A percentile compares a stretch with the other conserved stretches of the same genome.
Conservation (phyloP, 2,113 vertebrate genomes). For the Siniperca knerii region DNA sequence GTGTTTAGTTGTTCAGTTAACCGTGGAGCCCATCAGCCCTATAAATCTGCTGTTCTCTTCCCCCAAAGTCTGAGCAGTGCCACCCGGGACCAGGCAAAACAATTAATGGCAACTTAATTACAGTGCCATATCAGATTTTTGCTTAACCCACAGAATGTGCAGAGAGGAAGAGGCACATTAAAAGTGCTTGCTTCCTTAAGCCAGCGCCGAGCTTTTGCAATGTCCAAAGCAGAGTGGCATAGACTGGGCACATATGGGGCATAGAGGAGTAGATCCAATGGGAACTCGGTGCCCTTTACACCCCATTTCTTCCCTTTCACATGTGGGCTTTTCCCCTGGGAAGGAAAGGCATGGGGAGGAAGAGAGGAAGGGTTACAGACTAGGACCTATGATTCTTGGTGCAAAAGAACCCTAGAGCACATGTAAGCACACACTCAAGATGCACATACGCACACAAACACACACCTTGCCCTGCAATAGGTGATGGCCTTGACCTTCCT, state of each 20-base stretch:
- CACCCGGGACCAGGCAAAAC: conserved; percentile 71
- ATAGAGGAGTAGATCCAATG: conserved; percentile 73
- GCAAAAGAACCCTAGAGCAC: conserved; percentile 21
- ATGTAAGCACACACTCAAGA: conserved; percentile 16
- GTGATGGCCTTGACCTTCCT: conserved; percentile 25
- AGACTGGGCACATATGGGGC: conserved; percentile 76
- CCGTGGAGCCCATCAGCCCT: conserved; percentile 69
- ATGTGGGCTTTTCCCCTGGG: conserved; percentile 73
- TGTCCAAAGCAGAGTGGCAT: conserved; percentile 57
- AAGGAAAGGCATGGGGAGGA: conserved; percentile 49
- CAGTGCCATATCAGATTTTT: conserved; percentile 65
- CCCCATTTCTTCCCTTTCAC: conserved; percentile 77
- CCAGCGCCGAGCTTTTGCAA: conserved; percentile 2
- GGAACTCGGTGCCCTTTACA: conserved; percentile 82
- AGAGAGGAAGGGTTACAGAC: conserved; percentile 60
- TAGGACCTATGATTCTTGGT: conserved; percentile 52
- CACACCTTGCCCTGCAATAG: conserved; percentile 32
- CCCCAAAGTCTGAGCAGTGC: conserved; percentile 58
- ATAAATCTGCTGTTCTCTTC: conserved; percentile 69
- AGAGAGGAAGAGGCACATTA: conserved; percentile 40
- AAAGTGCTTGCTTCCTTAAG: conserved; percentile 35
- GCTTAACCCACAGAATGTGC: conserved; percentile 60
- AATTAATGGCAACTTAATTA: conserved; percentile 80
- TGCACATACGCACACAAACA: conserved; percentile 24
- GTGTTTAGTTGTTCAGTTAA: conserved; percentile 77